phyloP scores from a whole-genome alignment of 2,888 invertebrate genomes.

The Phlogophora meticulosa region DNA sequence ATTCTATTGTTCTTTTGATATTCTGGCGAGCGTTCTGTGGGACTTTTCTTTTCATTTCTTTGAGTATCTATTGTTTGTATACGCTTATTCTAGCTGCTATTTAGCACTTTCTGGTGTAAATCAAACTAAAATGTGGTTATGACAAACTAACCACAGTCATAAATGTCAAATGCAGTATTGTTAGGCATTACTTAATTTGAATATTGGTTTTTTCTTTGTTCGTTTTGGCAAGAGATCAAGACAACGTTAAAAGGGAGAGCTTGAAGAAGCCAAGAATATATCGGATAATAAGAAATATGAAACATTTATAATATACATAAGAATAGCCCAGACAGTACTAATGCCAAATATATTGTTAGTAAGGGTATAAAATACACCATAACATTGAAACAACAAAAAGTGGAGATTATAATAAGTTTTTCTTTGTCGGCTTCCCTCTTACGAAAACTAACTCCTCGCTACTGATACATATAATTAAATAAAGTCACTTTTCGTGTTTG shows the following conservation, averaged over 20 bases:
- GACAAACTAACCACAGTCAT: conserved; percentile 22
- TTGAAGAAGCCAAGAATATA: conserved; percentile 22
- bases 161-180: conserved; percentile 35
- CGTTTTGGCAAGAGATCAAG: conserved; percentile 37
- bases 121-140: conserved; percentile 34
- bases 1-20: conserved; percentile 14
- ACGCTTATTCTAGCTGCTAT: conserved; percentile 36
- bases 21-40: conserved; percentile 24
- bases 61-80: conserved; percentile 49
- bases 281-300: conserved; percentile 2
- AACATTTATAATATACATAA: neutral
- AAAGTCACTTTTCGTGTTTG: too few species aligned
- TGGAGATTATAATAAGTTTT: too few species aligned
- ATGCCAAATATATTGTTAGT: too few species aligned
- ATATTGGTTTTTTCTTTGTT: conserved; percentile 28
- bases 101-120: conserved; percentile 35
- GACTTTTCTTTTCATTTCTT: too few species aligned
- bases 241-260: neutral
- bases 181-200: conserved; percentile 20
- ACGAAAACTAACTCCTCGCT: too few species aligned
- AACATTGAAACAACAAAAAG: too few species aligned
- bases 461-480: too few species aligned
- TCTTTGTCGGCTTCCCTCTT: too few species aligned
- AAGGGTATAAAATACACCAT: too few species aligned
- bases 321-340: too few species aligned